These are phyloP conservation scores for Timandra comae DNA, from an alignment of 2,888 invertebrate species.

Conservation along the genomic window DNA sequence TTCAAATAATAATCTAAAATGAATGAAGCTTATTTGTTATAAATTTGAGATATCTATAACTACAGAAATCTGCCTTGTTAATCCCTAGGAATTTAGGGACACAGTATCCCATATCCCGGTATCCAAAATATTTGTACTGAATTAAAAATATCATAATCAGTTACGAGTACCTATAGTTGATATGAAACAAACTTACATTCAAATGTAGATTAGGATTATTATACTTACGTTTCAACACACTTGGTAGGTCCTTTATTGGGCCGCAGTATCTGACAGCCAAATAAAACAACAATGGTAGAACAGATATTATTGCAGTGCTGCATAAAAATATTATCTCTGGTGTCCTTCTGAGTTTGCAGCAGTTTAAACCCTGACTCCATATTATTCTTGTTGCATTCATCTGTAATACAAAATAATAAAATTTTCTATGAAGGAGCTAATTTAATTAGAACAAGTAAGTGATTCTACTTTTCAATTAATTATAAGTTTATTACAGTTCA, in stretches of 20 bases:
- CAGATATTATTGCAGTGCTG: conserved; percentile 66
- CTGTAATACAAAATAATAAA: too few relatives aligned
- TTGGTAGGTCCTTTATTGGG: conserved; percentile 62
- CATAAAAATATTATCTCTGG: conserved; percentile 76
- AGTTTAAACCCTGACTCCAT: conserved; percentile 78
- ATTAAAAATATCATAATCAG: not conserved
- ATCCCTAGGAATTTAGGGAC: not conserved
- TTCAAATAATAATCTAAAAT: too few relatives aligned
- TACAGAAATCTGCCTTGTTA: not conserved
- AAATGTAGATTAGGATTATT: too few relatives aligned
- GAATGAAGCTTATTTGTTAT: too few relatives aligned
- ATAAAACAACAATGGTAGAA: conserved; percentile 77
- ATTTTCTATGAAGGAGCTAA: too few relatives aligned
- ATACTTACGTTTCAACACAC: conserved; percentile 63
- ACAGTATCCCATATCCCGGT: not conserved
- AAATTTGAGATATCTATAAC: too few relatives aligned
- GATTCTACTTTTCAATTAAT: too few relatives aligned
- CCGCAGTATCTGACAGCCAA: conserved; percentile 68
- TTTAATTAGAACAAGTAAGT: too few relatives aligned
- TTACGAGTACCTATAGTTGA: not conserved
- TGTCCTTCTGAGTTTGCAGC: conserved; percentile 73
- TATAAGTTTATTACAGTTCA: too few relatives aligned
- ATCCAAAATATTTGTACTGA: not conserved
- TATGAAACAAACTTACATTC: not conserved
- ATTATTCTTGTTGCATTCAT: conserved; percentile 80